Evolutionary conservation across 1,140 invertebrate species (phyloP), one percentile per base, ranked within the genome.

Genomic region (Hestina assimilis): DNA sequence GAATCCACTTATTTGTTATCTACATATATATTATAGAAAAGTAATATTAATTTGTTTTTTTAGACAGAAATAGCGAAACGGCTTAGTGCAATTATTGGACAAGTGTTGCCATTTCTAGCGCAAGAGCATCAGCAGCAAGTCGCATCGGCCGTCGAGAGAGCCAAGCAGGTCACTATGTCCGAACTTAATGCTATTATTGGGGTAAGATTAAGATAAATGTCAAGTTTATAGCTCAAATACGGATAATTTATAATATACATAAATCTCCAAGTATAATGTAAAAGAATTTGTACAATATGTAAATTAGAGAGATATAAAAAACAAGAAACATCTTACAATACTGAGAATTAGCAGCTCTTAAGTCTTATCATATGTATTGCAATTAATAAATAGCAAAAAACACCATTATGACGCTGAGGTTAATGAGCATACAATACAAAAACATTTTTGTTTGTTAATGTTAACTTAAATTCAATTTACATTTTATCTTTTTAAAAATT

Each of bases 71-170:
- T 98, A 83, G 94, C 95, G 12, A 98, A 98, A 89, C 91, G 97
- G 79, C 90, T 98, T 70, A 97, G 95, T 89, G 94, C 94, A 55
- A 97, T 98, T 59, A 96, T 97, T 68, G 94, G 92, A 43, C 96
- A 98, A 90, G 93, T 98, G 51, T 90, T 98, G 77, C 96, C 97
- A 31, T 97, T 96, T 83, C 90, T 98, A 31, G 94, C 96, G 12
- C 96, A 96, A 90, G 97, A 98, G 87, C 97, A 98, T 78, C 97
- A 98, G 78, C 96, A 97, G 78, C 96, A 97, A 89, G 96, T 98
- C 3, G 95, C 96, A 0, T 92, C 94, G 35, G 96, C 97, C 0
- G 94, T 98, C 4, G 97, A 99, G 65, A 90, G 97, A 84, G 97
- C 97, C 15, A 98, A 98, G 87, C 96, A 98, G 90, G 95, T 99